Base-by-base conservation (phyloP, 2,888 invertebrate genomes). In the Dioctria rufipes region DNA sequence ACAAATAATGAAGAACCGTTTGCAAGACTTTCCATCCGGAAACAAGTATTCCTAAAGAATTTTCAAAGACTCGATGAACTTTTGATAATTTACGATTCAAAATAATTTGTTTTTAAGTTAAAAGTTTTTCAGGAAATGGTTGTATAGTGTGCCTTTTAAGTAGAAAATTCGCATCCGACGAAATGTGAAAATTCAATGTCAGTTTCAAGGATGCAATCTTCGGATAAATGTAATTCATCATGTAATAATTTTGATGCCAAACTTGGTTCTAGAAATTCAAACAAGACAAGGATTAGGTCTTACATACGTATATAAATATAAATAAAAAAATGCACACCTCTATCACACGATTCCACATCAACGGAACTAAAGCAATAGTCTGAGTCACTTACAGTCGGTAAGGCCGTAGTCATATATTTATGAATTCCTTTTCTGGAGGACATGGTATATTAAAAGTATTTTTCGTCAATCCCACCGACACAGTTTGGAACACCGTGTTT, bases 401-500 rank as follows among this genome's bases (percentile, higher is more conserved):
- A 54, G 3, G 13, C 39, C 9, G 51, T 40, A 11, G 46, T n/a
- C n/a, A 63, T 5, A 37, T n/a, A 4, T 39, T 63, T 25, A 25
- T 39, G 5, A 63, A 39, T 11, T 9, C 40, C 40, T 84, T 84
- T 80, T 84, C 85, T 2, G 83, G 71, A 84, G 84, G 8, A 63
- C 63, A 63, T 6, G 39, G 3, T 5, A 63, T 39, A 39, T 39
- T 25, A 9, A 63, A 6, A 63, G n/a, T 63, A 39, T 63, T 63
- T 63, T 8, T 39, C 63, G 25, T 63, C 63, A 4, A 84, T 80
- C 5, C 83, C 82, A 6, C 84, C 84, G 0, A 83, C 80, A 66
- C 85, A 85, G 61, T 84, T 82, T 4, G 84, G 83, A 6, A 84
- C 77, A 69, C 84, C 83, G 84, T 84, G 85, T 9, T 54, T 43